Conservation (phyloP, 2,888 invertebrate species). For the Lasius platythorax region DNA sequence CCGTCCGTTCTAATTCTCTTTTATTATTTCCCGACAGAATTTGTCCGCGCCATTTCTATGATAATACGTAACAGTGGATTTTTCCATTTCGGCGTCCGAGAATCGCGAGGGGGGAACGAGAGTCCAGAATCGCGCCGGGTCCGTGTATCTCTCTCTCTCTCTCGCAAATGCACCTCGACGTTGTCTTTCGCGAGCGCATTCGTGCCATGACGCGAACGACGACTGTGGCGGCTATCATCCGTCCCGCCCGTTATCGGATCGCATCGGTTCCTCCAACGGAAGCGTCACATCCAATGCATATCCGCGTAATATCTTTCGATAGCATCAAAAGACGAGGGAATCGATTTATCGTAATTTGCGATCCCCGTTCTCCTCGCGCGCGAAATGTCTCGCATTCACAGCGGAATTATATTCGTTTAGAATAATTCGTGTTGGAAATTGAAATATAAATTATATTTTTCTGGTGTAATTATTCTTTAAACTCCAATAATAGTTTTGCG, state of each 20-base stretch:
- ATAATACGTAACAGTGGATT: constrained; percentile 67
- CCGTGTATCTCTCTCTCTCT: neutral
- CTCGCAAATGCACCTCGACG: neutral
- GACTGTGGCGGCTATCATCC: constrained; percentile 15
- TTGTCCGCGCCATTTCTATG: constrained; percentile 73
- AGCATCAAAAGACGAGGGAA: neutral
- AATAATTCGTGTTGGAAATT: neutral
- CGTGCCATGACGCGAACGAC: neutral
- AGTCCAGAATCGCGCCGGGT: neutral
- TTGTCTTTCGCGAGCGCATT: neutral
- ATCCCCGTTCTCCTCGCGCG: neutral
- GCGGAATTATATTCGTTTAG: neutral
- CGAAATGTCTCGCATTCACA: neutral
- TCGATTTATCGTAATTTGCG: constrained; percentile 1
- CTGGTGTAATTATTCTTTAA: neutral
- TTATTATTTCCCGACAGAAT: constrained; percentile 72
- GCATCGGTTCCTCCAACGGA: neutral
- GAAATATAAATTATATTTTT: neutral
- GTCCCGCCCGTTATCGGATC: neutral
- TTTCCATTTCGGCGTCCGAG: constrained; percentile 59
- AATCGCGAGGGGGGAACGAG: neutral
- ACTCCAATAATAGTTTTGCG: neutral
- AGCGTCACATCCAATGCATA: neutral
- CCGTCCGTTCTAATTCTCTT: constrained; percentile 74
- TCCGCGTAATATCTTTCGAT: constrained; percentile 1